Evolutionary conservation across 2,113 vertebrate genomes (phyloP).

Genomic region (Elachura formosa): DNA sequence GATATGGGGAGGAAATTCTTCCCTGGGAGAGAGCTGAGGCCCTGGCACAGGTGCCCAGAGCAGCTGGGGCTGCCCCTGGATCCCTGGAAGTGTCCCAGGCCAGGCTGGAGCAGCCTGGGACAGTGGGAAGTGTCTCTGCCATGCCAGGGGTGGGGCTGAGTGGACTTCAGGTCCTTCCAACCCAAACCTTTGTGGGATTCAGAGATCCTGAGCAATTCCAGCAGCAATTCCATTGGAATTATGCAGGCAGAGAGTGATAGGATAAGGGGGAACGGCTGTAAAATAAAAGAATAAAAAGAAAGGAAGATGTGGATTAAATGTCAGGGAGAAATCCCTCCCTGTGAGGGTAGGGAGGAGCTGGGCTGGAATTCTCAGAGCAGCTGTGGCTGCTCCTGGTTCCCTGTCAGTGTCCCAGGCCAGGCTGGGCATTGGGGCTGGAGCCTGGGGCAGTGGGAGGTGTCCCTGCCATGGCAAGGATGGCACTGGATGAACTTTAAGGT

Average conservation of each 20-base stretch:
- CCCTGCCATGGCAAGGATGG: neutral
- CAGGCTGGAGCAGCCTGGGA: neutral
- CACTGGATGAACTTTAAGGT: accelerated
- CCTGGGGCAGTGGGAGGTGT: neutral
- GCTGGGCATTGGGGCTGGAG: neutral
- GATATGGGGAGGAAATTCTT: accelerated
- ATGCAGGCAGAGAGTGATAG: no score
- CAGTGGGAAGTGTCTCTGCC: neutral
- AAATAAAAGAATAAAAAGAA: no score
- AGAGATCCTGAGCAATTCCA: no score
- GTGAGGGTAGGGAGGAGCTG: neutral
- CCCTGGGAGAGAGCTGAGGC: neutral
- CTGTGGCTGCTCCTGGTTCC: neutral
- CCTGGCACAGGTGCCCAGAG: neutral
- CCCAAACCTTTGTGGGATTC: neutral
- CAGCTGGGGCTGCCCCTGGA: neutral
- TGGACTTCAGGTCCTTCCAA: accelerated
- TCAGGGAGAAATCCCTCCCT: no score
- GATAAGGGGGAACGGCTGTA: no score
- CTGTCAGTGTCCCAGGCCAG: neutral
- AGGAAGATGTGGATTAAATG: no score
- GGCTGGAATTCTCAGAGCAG: neutral
- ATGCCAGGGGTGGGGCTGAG: accelerated
- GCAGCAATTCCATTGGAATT: no score
- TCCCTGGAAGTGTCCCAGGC: neutral